Evolutionary conservation across 2,113 vertebrate species (phyloP).

Genomic region (Hemichromis elongatus): DNA sequence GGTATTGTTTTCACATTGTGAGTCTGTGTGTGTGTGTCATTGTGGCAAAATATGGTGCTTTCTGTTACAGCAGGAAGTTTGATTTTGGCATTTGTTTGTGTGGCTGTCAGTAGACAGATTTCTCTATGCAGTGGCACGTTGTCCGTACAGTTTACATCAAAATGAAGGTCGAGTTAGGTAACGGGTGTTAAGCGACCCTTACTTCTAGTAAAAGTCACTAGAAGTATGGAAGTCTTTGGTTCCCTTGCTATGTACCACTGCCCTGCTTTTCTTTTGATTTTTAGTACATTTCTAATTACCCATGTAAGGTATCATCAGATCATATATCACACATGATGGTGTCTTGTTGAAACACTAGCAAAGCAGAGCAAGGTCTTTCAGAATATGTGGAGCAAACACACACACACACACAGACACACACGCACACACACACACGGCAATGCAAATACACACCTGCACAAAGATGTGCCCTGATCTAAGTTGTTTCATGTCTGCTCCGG

Average conservation of each 20-base stretch:
- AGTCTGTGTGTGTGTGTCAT: not conserved
- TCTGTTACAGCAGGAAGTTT: not conserved
- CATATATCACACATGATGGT: not conserved
- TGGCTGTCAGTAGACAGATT: not conserved
- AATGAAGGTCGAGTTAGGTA: not conserved
- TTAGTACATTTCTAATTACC: not conserved
- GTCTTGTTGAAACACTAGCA: not conserved
- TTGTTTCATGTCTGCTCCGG: conserved; percentile 25
- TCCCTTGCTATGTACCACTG: not conserved
- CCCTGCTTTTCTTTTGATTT: not conserved
- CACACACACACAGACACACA: not conserved
- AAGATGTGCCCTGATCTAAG: not conserved
- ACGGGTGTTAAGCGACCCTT: not conserved
- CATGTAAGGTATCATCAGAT: not conserved
- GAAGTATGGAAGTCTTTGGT: not conserved
- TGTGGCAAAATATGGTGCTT: not conserved
- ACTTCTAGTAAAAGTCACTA: not conserved
- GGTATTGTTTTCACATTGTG: not conserved
- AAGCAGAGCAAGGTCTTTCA: not conserved
- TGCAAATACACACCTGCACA: not conserved
- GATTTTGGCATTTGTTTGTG: not conserved
- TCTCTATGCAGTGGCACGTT: not conserved
- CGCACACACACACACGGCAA: not conserved
- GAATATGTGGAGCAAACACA: not conserved
- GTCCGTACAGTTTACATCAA: not conserved